Conservation (phyloP, 2,113 vertebrate genomes). For the Hipposideros armiger region DNA sequence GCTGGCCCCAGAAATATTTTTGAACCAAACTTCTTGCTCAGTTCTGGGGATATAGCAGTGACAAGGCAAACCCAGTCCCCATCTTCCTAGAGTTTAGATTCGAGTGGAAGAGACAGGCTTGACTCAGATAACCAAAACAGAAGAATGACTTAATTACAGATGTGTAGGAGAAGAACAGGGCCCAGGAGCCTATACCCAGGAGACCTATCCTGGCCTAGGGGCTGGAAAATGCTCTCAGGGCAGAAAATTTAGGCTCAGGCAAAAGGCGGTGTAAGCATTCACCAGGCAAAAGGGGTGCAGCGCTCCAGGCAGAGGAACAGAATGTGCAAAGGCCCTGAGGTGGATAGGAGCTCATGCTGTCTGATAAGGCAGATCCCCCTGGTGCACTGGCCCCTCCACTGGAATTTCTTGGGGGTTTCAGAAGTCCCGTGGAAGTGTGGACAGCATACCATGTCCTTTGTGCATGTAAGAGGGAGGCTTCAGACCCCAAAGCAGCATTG, state of each 20-base stretch:
- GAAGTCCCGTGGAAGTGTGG: background rate
- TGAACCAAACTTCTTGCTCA: background rate
- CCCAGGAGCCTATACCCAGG: background rate
- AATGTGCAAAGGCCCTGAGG: background rate
- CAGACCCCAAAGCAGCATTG: background rate
- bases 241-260: background rate
- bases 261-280: background rate
- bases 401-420: no score
- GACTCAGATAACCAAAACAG: background rate
- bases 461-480: background rate
- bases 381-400: background rate
- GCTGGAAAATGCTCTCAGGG: background rate
- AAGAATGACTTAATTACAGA: background rate
- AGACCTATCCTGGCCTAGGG: no score
- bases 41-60: no score
- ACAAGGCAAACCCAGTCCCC: background rate
- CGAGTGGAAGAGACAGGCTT: background rate
- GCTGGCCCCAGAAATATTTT: background rate
- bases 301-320: background rate
- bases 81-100: background rate
- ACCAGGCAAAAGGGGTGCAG: background rate
- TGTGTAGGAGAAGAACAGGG: fast-evolving
- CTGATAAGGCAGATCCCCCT: background rate
- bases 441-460: background rate
- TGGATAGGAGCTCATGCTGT: background rate